A percentile compares a stretch with the other conserved stretches of the same genome.
Evolutionary conservation across 92 coral and sea anemone species (phyloP).

Genomic region (Epizoanthus ramosus): DNA sequence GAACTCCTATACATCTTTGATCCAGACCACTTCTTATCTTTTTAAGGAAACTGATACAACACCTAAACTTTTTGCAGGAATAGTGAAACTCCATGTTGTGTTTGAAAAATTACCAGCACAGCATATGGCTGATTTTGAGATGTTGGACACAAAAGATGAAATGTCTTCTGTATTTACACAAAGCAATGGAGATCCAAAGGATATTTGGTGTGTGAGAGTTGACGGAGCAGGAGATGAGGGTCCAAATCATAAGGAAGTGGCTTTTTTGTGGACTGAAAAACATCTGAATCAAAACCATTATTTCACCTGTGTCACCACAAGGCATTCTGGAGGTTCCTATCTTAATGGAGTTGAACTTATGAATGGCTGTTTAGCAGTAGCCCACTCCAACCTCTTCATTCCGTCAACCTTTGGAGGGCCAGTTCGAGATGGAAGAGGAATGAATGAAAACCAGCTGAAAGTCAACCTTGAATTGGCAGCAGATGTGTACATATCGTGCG

Average conservation of each 20-base stretch:
- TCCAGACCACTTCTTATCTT: conserved; percentile 48
- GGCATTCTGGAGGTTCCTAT: conserved; percentile 40
- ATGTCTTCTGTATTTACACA: conserved; percentile 29
- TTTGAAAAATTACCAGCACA: conserved; percentile 51
- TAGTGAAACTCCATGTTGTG: conserved; percentile 41
- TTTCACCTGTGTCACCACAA: conserved; percentile 24
- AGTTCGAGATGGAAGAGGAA: conserved; percentile 30
- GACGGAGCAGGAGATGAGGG: conserved; percentile 72
- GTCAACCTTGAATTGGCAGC: conserved; percentile 13
- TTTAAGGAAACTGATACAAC: conserved; percentile 49
- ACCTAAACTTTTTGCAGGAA: conserved; percentile 39
- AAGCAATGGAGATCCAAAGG: conserved; percentile 41
- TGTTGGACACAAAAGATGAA: conserved; percentile 43
- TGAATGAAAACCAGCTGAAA: conserved; percentile 11
- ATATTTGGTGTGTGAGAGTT: conserved; percentile 48
- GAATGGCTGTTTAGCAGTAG: conserved; percentile 49
- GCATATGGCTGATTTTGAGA: conserved; percentile 59
- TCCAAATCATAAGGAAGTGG: conserved; percentile 39
- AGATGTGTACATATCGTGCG: conserved; percentile 38
- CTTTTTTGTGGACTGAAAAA: conserved; percentile 49
- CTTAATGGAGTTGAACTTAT: conserved; percentile 45
- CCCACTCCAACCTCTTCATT: conserved; percentile 43
- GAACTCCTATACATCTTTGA: conserved; percentile 38
- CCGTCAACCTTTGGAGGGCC: conserved; percentile 52
- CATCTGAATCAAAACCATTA: conserved; percentile 33